Evolutionary conservation across 2,113 vertebrate genomes (phyloP), one percentile per base, ranked within the genome.

Genomic region (Lamprotornis superbus): DNA sequence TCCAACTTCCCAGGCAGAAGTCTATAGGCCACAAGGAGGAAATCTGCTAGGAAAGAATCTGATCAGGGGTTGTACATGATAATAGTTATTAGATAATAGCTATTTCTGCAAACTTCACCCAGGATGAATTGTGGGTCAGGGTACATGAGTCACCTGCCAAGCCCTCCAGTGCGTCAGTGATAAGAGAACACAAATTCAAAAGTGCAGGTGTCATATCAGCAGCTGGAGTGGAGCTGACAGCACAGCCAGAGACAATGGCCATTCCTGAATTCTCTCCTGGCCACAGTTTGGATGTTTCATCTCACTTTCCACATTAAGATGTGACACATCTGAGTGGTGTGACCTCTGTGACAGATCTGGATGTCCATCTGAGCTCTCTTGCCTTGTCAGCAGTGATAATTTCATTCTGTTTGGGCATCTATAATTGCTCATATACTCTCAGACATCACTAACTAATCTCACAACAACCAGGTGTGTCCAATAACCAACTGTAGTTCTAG

Each of bases 121-220:
- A 47, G 60, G 50, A 44, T 52, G 60, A 74, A 67, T 52, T 68
- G 71, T 63, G 73, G 80, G 67, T 28, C 78, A 59, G 70, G 16
- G 35, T 7, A 37, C 28, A 18, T 71, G 79, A 95, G 71, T 90
- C 90, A 94, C 39, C 73, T 94, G 85, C 93, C 92, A 96, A 94
- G 57, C 64, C 44, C 79, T 86, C 1, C 7, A 33, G 39, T 52
- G 56, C 9, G 0, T 90, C 78, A 90, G 59, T 20, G 83, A 92
- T 80, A 92, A 92, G 55, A 52, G 59, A 65, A 85, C 0, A 65
- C 61, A 83, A 57, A 92, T 27, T 68, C 76, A 87, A 3, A 71
- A 70, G 76, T 68, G 83, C 67, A 83, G 65, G 60, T 52, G 76
- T 83, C 67, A 1, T n/a, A 74, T 8, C 67, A 88, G 63, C 84